Conservation (phyloP, 2,888 invertebrate species). For the Caenorhabditis parvicauda region DNA sequence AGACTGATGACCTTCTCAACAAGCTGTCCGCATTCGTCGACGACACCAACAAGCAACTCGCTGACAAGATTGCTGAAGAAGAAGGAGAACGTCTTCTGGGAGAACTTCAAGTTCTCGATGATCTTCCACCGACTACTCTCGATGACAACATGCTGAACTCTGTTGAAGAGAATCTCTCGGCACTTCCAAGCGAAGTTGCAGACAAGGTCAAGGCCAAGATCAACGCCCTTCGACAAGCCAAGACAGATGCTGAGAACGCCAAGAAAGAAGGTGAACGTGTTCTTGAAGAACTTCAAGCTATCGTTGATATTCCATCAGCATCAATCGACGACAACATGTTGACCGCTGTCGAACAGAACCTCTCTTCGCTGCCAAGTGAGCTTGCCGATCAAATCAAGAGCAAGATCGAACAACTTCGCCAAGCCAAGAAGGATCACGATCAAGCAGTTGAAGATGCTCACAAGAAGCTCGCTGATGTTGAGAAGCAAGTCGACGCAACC, state of each 20-base stretch:
- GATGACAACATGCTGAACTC: constrained; percentile 12
- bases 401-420: constrained; percentile 1
- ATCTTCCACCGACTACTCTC: constrained; percentile 9
- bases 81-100: too few relatives aligned
- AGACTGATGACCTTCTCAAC: too few relatives aligned
- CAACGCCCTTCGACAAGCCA: constrained; percentile 5
- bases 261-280: constrained; percentile 7
- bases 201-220: constrained; percentile 15
- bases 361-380: constrained; percentile 2
- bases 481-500: constrained; percentile 3
- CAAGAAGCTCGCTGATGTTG: not conserved
- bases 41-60: too few relatives aligned
- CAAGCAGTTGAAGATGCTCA: constrained; percentile 3
- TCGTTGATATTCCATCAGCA: constrained; percentile 8
- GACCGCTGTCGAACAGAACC: not conserved
- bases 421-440: not conserved
- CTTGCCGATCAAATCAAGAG: constrained; percentile 5
- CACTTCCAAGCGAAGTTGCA: constrained; percentile 19
- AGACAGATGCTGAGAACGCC: constrained; percentile 3
- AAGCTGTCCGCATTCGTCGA: too few relatives aligned
- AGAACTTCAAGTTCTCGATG: constrained; percentile 9
- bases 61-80: too few relatives aligned
- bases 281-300: constrained; percentile 7
- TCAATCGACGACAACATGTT: constrained; percentile 6
- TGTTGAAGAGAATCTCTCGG: constrained; percentile 15